phyloP scores from a whole-genome alignment of 2,113 vertebrate genomes.

The Brachyhypopomus gauderio region DNA sequence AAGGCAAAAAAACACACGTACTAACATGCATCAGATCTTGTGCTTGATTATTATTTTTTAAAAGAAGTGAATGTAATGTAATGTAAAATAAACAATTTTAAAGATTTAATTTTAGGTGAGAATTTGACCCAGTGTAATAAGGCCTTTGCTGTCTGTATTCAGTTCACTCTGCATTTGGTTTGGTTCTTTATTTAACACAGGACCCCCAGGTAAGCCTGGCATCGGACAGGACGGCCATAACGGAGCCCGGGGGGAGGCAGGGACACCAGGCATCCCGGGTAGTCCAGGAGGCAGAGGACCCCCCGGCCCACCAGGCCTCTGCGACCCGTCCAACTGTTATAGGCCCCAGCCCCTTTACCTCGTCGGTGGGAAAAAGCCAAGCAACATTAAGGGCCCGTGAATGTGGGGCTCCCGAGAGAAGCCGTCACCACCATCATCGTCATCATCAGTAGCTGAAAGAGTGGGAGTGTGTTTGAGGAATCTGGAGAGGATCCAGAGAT shows the following conservation, averaged over 20 bases:
- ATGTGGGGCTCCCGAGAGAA: constrained; percentile 2
- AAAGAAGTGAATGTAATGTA: too few species aligned
- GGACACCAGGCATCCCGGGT: constrained; percentile 69
- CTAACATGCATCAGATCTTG: too few species aligned
- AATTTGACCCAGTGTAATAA: background rate
- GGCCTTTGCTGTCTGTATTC: background rate
- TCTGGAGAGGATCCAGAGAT: constrained; percentile 53
- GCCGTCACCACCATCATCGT: constrained; percentile 53
- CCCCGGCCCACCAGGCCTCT: constrained; percentile 72
- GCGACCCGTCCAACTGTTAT: constrained; percentile 77
- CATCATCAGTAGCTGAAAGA: constrained; percentile 10
- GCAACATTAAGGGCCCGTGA: constrained; percentile 70
- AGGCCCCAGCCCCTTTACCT: constrained; percentile 73
- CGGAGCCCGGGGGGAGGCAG: constrained; percentile 70
- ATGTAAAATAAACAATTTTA: too few species aligned
- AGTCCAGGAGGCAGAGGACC: constrained; percentile 67
- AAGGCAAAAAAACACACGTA: too few species aligned
- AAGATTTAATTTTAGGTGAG: background rate
- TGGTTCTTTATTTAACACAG: constrained; percentile 49
- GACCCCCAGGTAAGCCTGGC: constrained; percentile 69
- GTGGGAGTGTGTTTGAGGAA: constrained; percentile 39
- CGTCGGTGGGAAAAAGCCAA: constrained; percentile 74
- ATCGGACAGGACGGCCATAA: constrained; percentile 73
- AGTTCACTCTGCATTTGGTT: background rate
- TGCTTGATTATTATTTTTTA: too few species aligned